These are phyloP conservation scores for Eugnorisma glareosa DNA, from an alignment of 2,888 invertebrate genomes.

Conservation along the genomic window DNA sequence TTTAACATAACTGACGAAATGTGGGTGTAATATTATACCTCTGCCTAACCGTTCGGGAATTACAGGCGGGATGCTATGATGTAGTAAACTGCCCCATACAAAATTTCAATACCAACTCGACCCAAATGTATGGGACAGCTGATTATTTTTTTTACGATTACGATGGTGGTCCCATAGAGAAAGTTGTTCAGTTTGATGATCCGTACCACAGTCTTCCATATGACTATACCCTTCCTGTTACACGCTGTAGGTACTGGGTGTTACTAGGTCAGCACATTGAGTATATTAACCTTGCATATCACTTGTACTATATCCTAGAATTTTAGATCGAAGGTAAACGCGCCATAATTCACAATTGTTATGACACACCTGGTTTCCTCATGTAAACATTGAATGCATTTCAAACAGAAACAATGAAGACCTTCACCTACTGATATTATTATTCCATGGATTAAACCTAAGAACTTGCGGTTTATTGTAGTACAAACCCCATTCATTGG, in stretches of 20 bases:
- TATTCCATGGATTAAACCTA: constrained; percentile 8
- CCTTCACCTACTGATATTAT: constrained; percentile 27
- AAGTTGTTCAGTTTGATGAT: no score
- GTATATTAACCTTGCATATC: constrained; percentile 12
- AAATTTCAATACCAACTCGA: no score
- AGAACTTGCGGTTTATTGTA: neutral
- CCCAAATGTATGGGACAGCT: no score
- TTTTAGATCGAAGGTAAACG: constrained; percentile 40
- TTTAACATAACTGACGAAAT: neutral
- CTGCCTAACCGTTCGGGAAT: neutral
- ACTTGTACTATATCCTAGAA: constrained; percentile 20
- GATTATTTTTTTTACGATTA: no score
- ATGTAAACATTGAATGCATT: constrained; percentile 32
- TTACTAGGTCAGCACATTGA: neutral
- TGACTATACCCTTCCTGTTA: no score
- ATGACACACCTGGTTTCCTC: constrained; percentile 22
- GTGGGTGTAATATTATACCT: neutral
- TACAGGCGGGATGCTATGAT: neutral
- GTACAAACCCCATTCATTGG: neutral
- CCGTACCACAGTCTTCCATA: no score
- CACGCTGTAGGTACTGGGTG: neutral
- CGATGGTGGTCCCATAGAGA: no score
- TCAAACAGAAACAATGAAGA: constrained; percentile 28
- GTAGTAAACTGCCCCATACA: no score
- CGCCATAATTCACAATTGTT: constrained; percentile 42